A percentile compares a stretch with the other conserved stretches of the same genome.
These are phyloP conservation scores for Xestia rhomboidea DNA, from an alignment of 2,888 invertebrate genomes.

Conservation along the genomic window DNA sequence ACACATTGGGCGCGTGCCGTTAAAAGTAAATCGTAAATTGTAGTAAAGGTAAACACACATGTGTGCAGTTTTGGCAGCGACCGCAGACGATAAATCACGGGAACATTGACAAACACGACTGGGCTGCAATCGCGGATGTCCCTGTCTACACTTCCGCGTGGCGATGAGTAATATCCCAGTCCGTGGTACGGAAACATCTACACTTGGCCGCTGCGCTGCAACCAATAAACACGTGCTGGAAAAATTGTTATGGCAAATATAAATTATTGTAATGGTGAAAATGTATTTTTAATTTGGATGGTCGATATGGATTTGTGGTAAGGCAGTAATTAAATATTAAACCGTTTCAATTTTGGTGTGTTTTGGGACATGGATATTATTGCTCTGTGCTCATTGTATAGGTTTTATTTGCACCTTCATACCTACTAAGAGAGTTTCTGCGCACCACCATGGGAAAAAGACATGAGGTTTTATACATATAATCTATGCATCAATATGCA, in stretches of 20 bases:
- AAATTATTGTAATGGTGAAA: conserved; percentile 15
- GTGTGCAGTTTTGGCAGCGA: conserved; percentile 80
- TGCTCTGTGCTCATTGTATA: not conserved
- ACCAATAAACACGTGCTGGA: conserved; percentile 53
- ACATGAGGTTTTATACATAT: not conserved
- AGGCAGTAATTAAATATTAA: not conserved
- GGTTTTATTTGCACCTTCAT: not conserved
- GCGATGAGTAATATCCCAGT: conserved; percentile 82
- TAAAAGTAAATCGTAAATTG: conserved; percentile 70
- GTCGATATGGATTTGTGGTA: too few species aligned
- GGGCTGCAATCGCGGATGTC: conserved; percentile 83
- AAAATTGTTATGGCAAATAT: conserved; percentile 48
- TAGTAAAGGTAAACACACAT: conserved; percentile 76
- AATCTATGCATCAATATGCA: not conserved
- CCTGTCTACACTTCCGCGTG: conserved; percentile 84
- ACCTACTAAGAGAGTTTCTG: not conserved
- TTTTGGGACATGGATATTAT: not conserved
- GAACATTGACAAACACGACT: conserved; percentile 85
- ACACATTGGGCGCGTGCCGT: conserved; percentile 61
- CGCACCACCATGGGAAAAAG: not conserved
- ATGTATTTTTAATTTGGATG: not conserved
- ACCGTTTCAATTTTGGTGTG: not conserved
- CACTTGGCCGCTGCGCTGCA: conserved; percentile 58
- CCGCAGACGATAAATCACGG: conserved; percentile 81
- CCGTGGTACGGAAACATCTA: conserved; percentile 66